These are phyloP conservation scores for Dione juno DNA, from an alignment of 2,888 invertebrate genomes.

Conservation along the genomic window DNA sequence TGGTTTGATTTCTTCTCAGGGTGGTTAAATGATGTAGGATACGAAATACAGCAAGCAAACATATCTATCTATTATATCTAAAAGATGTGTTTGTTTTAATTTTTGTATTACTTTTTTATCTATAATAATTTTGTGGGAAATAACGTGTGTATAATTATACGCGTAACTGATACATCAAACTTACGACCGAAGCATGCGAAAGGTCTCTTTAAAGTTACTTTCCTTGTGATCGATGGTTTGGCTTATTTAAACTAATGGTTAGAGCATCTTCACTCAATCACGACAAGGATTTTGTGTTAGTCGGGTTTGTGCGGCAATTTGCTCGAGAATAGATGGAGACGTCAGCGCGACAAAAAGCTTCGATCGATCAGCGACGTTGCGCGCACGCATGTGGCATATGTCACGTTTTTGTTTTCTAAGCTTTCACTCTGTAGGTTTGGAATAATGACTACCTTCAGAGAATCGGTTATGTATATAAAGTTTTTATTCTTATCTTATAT, in stretches of 20 bases:
- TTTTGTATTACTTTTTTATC: neutral
- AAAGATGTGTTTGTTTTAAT: neutral
- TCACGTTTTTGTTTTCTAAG: conserved; percentile 34
- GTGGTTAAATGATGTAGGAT: too few relatives aligned
- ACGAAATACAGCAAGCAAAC: too few relatives aligned
- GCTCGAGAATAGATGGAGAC: conserved; percentile 78
- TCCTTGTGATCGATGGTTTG: conserved; percentile 72
- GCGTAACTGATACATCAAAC: conserved; percentile 31
- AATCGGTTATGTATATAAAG: conserved; percentile 8
- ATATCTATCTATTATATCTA: neutral
- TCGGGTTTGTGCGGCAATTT: conserved; percentile 67
- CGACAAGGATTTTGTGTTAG: conserved; percentile 63
- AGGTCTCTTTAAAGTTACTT: conserved; percentile 51
- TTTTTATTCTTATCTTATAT: too few relatives aligned
- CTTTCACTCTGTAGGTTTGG: conserved; percentile 21
- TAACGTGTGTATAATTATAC: neutral
- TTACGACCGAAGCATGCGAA: conserved; percentile 45
- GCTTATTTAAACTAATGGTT: conserved; percentile 75
- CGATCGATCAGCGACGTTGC: conserved; percentile 73
- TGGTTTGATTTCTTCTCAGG: too few relatives aligned
- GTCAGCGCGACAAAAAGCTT: conserved; percentile 80
- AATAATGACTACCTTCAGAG: conserved; percentile 26
- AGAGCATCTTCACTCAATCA: conserved; percentile 68
- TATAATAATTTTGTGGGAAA: neutral
- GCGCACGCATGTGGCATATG: conserved; percentile 59